Base-by-base conservation (phyloP, 2,113 vertebrate species). In the Calonectris borealis region DNA sequence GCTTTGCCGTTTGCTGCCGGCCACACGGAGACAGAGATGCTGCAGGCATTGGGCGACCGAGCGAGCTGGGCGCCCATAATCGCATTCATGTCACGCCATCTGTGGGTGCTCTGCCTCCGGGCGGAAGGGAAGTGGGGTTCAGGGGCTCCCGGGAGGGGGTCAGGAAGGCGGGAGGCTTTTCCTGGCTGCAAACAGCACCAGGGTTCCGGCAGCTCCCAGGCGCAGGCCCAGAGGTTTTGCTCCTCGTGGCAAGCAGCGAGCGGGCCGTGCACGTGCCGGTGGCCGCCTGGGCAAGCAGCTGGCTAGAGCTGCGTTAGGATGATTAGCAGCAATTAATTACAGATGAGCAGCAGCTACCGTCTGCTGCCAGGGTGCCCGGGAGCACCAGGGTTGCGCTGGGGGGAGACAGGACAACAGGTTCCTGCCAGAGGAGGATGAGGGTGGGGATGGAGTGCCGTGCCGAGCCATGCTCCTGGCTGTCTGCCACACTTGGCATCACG, bases 241-340 rank as follows among this genome's bases (percentile, higher is more conserved):
- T 66, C 49, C 84, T 71, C 8, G 2, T 22, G 61, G 51, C 38
- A 10, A 11, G 60, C 27, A 10, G 16, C 1, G 2, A 86, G 58
- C 0, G 0, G 46, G 49, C n/a, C 21, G 1, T 7, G 5, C 2
- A 2, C 1, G 0, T 54, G 61, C 38, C 7, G 2, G 46, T 0
- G 5, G 49, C 61, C 15, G 11, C 38, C 32, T 11, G 29, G 89
- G 48, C 34, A 71, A 58, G 79, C 4, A 11, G 58, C 36, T 54
- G 58, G 77, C 42, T 70, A 1, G 6, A 51, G 68, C 72, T 86
- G 62, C 1, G 0, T 52, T 31, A 22, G 46, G 66, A 36, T 38
- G 85, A 96, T 96, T 94, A 93, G 31, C 48, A 57, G 16, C 57
- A 24, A 40, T 87, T 97, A 96, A 96, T 94, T 96, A 96, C 95